Percentiles rank a stretch among this genome's conserved stretches.
Conservation (phyloP, 2,113 vertebrate species). For the Saimiri boliviensis region DNA sequence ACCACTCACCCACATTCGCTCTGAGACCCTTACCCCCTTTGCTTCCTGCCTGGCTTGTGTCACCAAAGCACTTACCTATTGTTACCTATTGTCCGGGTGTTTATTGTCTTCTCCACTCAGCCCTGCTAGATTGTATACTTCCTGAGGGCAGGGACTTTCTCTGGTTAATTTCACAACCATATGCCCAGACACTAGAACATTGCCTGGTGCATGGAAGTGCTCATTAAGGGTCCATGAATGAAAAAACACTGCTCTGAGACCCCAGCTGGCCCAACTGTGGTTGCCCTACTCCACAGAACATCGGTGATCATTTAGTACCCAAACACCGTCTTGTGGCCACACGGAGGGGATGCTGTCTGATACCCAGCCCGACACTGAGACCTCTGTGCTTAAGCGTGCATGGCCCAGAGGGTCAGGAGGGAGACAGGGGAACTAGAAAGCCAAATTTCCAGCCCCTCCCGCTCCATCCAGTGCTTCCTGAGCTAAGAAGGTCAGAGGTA, state of each 20-base stretch:
- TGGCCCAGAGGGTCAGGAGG: neutral
- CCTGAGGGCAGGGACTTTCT: neutral
- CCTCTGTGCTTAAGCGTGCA: neutral
- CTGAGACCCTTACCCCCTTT: neutral
- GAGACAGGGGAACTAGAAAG: neutral
- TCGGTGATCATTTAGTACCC: neutral
- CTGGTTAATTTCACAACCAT: neutral
- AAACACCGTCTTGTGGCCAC: accelerated
- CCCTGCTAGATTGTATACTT: neutral
- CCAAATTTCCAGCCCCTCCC: neutral
- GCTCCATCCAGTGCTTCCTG: neutral
- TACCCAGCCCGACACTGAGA: neutral
- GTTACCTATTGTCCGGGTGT: too few species aligned
- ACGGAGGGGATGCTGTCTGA: neutral
- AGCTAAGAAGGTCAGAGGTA: neutral
- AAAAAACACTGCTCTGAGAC: neutral
- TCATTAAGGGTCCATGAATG: neutral
- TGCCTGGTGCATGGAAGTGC: neutral
- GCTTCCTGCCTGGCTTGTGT: neutral
- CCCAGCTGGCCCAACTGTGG: neutral
- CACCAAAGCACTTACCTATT: neutral
- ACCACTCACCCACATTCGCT: neutral
- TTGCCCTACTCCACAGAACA: neutral
- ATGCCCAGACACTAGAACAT: neutral
- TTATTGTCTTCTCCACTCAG: neutral